Conservation (phyloP, 2,888 invertebrate genomes). For the Gortyna flavago region DNA sequence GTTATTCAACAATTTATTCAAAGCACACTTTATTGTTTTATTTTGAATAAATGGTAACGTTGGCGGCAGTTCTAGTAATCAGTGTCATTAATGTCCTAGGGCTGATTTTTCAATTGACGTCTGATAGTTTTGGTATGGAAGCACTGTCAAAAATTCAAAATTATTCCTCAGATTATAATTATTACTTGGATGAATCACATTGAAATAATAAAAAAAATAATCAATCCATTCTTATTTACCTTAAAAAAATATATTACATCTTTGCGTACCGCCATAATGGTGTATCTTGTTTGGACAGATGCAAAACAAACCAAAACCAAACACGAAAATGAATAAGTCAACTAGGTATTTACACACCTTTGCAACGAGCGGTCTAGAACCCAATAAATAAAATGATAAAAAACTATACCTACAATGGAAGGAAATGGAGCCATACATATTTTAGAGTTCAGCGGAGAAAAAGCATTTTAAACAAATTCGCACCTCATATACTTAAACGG, state of each 20-base stretch:
- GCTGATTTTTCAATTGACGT: too few relatives aligned
- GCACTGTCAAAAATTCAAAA: too few relatives aligned
- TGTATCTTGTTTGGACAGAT: neutral
- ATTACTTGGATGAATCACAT: too few relatives aligned
- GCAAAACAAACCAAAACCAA: neutral
- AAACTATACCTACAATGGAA: constrained; percentile 30
- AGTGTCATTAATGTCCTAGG: neutral
- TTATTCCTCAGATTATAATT: too few relatives aligned
- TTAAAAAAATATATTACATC: too few relatives aligned
- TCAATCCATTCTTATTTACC: too few relatives aligned
- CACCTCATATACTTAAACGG: constrained; percentile 63
- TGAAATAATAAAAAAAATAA: too few relatives aligned
- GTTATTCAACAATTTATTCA: constrained; percentile 23
- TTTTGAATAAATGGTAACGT: constrained; percentile 1
- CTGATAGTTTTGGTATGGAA: too few relatives aligned
- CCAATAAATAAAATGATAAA: constrained; percentile 19
- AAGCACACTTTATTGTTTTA: constrained; percentile 6
- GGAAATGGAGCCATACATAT: constrained; percentile 63
- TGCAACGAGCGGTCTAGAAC: neutral
- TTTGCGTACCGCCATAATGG: too few relatives aligned
- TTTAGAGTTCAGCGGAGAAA: constrained; percentile 52
- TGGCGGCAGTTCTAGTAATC: constrained; percentile 1
- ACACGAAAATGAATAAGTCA: neutral
- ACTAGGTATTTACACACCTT: neutral
- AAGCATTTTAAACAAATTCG: constrained; percentile 64